Base-by-base conservation (phyloP, 2,113 vertebrate genomes). In the Myocastor coypus region DNA sequence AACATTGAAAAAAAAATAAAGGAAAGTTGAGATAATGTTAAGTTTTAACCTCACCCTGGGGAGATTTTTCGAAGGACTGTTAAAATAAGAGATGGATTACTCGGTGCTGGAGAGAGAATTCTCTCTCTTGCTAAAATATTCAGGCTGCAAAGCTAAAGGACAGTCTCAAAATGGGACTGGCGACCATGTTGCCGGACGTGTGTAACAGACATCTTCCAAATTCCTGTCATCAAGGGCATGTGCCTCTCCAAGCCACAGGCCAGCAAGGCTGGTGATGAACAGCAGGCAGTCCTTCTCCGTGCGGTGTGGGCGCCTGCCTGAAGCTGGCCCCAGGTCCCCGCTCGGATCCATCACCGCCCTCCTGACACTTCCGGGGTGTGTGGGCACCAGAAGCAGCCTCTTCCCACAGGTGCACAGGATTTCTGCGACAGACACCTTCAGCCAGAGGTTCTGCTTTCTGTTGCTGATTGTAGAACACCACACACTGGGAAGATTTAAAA, bases 11-110 rank as follows among this genome's bases (percentile, higher is more conserved):
- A 2, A 73, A 26, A 10, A 14, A 55, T 14, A 55, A 55, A 55
- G 14, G 12, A 42, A 46, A 46, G 75, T 16, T 46, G 64, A 87
- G 57, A 77, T 37, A 57, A 86, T 50, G 37, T 78, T 37, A 88
- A 84, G 30, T 37, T 68, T 59, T 59, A 92, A 84, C 5, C 8
- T 77, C 87, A 59, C 30, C 37, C 68, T 20, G 13, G 91, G 86
- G 55, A 40, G 61, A 16, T 66, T 92, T 96, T 92, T 42, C 87
- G 71, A 78, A 71, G 92, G 32, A 52, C 37, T 8, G 3, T 55
- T 89, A 96, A 90, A 96, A 83, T 2, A 19, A 46, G 37, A 78
- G 90, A 69, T 52, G 13, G 22, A 77, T 92, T 90, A 87, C 3
- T 20, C 2, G 40, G 95, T 59, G 8, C 63, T 52, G 55, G 37